Conservation (phyloP, 2,888 invertebrate genomes). For the Acanthosepion esculentum region DNA sequence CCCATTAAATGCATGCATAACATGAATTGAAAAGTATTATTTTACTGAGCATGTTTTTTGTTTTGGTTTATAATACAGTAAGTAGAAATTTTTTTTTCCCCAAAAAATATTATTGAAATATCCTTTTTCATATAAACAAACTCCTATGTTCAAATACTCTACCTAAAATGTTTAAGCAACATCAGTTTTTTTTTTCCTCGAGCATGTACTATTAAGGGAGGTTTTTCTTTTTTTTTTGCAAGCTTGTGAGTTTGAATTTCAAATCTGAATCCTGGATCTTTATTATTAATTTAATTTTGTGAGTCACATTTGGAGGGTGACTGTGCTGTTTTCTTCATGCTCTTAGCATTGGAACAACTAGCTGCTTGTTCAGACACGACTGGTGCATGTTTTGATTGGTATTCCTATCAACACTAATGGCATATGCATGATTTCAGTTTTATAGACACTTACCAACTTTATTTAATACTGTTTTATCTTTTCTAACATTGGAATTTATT, state of each 20-base stretch:
- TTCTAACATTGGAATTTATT: background rate
- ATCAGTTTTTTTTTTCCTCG: background rate
- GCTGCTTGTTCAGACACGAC: too few species aligned
- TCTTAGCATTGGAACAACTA: background rate
- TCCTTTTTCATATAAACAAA: background rate
- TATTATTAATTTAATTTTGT: background rate
- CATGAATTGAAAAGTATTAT: background rate
- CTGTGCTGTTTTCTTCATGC: background rate
- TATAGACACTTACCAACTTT: background rate
- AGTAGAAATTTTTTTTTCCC: background rate
- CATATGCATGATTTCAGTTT: background rate
- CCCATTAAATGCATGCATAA: background rate
- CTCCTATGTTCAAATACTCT: background rate
- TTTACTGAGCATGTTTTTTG: slow-evolving; percentile 33
- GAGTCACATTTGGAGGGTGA: background rate
- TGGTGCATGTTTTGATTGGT: background rate
- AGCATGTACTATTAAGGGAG: too few species aligned
- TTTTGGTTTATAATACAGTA: background rate
- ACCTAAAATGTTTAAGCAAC: background rate
- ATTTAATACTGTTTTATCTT: background rate
- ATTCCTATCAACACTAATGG: background rate
- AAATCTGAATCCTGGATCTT: background rate
- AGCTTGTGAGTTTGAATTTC: background rate
- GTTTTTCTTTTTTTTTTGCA: background rate
- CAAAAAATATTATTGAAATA: background rate